phyloP scores from a whole-genome alignment of 2,888 invertebrate species.

The Fragum sueziense region DNA sequence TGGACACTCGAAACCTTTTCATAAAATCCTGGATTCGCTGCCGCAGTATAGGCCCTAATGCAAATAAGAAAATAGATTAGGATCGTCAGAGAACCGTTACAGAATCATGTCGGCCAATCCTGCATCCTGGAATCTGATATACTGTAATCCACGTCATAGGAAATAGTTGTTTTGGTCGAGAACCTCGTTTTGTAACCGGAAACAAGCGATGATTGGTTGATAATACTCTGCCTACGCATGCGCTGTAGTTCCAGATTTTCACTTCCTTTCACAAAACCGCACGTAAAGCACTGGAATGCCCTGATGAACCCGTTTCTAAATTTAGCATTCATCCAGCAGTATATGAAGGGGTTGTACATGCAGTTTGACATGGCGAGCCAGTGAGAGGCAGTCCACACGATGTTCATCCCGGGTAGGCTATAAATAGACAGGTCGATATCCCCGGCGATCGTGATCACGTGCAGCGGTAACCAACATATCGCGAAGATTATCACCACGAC shows the following conservation, averaged over 20 bases:
- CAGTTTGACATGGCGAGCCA: constrained; percentile 97
- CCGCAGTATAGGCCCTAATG: no score
- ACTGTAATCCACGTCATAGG: constrained; percentile 43
- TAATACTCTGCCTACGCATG: constrained; percentile 57
- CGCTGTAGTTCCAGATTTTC: constrained; percentile 59
- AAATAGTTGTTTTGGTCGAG: constrained; percentile 21
- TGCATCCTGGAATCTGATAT: constrained; percentile 31
- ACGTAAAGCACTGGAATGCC: constrained; percentile 64
- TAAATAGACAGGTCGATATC: constrained; percentile 67
- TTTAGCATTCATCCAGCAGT: constrained; percentile 98
- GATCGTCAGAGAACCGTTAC: background rate
- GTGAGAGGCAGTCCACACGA: constrained; percentile 84
- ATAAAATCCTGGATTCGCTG: background rate
- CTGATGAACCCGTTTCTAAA: constrained; percentile 70
- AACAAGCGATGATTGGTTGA: constrained; percentile 59
- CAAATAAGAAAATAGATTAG: background rate
- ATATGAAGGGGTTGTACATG: constrained; percentile 97
- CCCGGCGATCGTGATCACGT: constrained; percentile 92
- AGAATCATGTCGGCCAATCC: background rate
- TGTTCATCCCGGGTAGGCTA: constrained; percentile 67
- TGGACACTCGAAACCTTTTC: background rate
- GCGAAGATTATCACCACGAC: constrained; percentile 96
- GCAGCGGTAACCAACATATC: constrained; percentile 96
- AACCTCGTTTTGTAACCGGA: constrained; percentile 31
- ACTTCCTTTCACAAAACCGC: constrained; percentile 60